Conservation (phyloP, 2,797 vertebrate genomes). For the Balearica regulorum region DNA sequence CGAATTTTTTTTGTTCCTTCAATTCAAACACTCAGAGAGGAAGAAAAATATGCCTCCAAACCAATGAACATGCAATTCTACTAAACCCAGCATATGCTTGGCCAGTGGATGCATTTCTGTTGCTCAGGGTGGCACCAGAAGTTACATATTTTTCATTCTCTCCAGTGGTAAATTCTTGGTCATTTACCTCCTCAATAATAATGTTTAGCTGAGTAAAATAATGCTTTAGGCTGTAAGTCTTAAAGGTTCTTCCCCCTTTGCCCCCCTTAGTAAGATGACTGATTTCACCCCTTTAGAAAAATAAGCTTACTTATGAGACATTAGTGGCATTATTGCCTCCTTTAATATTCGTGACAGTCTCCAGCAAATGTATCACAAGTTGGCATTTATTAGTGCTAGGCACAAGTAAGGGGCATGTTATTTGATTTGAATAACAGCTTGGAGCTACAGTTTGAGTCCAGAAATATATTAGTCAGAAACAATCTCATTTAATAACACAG, state of each 20-base stretch:
- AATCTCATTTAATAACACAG: slow-evolving; percentile 99
- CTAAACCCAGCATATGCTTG: slow-evolving; percentile 1
- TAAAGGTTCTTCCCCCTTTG: slow-evolving; percentile 45
- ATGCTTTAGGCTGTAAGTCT: slow-evolving; percentile 68
- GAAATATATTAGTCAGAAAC: slow-evolving; percentile 99
- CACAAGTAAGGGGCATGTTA: slow-evolving; percentile 99
- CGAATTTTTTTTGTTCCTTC: background rate
- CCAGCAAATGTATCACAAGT: slow-evolving; percentile 94
- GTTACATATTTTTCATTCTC: slow-evolving; percentile 49
- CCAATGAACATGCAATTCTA: background rate
- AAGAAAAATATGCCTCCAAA: slow-evolving; percentile 31
- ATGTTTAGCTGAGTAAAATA: slow-evolving; percentile 49
- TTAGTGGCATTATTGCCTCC: slow-evolving; percentile 84
- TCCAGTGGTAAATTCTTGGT: slow-evolving; percentile 42
- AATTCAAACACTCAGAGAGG: slow-evolving; percentile 21
- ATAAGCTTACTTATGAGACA: slow-evolving; percentile 83
- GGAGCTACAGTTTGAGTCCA: slow-evolving; percentile 88
- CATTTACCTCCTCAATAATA: slow-evolving; percentile 46
- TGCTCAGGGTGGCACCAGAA: slow-evolving; percentile 42
- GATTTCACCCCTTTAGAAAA: slow-evolving; percentile 77
- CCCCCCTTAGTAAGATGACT: slow-evolving; percentile 63
- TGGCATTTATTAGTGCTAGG: slow-evolving; percentile 99
- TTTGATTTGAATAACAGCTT: slow-evolving; percentile 99
- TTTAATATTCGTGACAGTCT: slow-evolving; percentile 85
- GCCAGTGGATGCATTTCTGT: slow-evolving; percentile 13